Conservation (phyloP, 2,888 invertebrate genomes). For the Diarsia dahlii region DNA sequence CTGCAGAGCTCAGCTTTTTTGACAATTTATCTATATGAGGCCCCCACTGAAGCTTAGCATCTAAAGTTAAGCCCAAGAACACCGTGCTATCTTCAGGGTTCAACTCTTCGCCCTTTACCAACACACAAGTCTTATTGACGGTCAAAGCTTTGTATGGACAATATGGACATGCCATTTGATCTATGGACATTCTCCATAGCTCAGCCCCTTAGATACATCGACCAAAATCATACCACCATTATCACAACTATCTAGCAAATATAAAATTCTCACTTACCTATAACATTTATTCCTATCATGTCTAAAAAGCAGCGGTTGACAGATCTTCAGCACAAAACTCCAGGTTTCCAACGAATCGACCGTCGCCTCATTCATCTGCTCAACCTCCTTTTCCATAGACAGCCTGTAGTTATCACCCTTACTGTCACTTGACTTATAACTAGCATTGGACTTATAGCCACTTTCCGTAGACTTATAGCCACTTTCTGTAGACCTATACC, state of each 20-base stretch:
- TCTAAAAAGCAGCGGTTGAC: conserved; percentile 86
- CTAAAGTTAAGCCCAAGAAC: too few species aligned
- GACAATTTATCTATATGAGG: too few species aligned
- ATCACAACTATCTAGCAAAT: background rate
- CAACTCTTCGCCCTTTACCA: too few species aligned
- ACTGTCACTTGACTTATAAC: conserved; percentile 57
- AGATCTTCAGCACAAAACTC: conserved; percentile 87
- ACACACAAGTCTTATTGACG: too few species aligned
- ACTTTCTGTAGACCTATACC: conserved; percentile 67
- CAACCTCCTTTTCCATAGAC: conserved; percentile 78
- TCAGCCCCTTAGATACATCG: background rate
- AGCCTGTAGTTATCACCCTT: conserved; percentile 70
- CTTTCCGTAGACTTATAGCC: conserved; percentile 70
- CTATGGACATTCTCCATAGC: too few species aligned
- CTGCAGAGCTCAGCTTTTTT: too few species aligned
- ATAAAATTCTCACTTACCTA: conserved; percentile 76
- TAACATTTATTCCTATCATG: conserved; percentile 87
- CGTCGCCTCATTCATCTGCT: conserved; percentile 79
- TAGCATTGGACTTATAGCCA: conserved; percentile 61
- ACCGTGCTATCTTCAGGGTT: too few species aligned
- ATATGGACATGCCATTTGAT: too few species aligned
- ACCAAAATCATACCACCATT: background rate
- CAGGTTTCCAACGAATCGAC: conserved; percentile 85
- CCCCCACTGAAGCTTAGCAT: too few species aligned
- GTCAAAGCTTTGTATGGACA: background rate